Evolutionary conservation across 1,140 invertebrate genomes (phyloP), one percentile per base, ranked within the genome.

Genomic region (Plodia interpunctella): DNA sequence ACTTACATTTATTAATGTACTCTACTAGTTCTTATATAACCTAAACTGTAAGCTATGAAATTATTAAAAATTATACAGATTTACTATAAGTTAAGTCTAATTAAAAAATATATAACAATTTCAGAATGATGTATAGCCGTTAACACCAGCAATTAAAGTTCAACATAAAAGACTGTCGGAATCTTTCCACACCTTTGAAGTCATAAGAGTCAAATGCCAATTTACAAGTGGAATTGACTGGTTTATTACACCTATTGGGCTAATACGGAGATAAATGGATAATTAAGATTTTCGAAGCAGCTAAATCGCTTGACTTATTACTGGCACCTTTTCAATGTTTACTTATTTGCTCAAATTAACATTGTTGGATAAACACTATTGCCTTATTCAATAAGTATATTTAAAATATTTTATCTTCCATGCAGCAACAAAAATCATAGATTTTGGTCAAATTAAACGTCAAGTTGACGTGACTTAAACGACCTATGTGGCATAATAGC

Each of bases 341-440:
- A 44, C 5, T 5, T 13, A 44, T 44, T 44, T 44, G 38, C 38
- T 44, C 38, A 44, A 44, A 44, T 44, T 44, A 44, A 44, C 38
- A 44, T 44, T 44, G 4, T 44, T 44, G 38, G 15, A 17, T 44
- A 44, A 44, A 44, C 5, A 44, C 38, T 44, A 1, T 15, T 2
- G 38, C 8, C 30, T 32, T 32, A 28, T 32, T 44, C 2, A 15
- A 15, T n/a, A n/a, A 17, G 8, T 44, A 44, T 17, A 44, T 3
- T 44, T 44, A 15, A 15, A 10, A 44, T 44, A 44, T 44, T 17
- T 44, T 15, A n/a, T n/a, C n/a, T n/a, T n/a, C n/a, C n/a, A n/a
- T n/a, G n/a, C n/a, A n/a, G n/a, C n/a, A n/a, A n/a, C n/a, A n/a
- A n/a, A n/a, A n/a, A n/a, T n/a, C n/a, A n/a, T n/a, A n/a, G n/a